phyloP scores from a whole-genome alignment of 2,797 vertebrate genomes.

The Semotilus atromaculatus region DNA sequence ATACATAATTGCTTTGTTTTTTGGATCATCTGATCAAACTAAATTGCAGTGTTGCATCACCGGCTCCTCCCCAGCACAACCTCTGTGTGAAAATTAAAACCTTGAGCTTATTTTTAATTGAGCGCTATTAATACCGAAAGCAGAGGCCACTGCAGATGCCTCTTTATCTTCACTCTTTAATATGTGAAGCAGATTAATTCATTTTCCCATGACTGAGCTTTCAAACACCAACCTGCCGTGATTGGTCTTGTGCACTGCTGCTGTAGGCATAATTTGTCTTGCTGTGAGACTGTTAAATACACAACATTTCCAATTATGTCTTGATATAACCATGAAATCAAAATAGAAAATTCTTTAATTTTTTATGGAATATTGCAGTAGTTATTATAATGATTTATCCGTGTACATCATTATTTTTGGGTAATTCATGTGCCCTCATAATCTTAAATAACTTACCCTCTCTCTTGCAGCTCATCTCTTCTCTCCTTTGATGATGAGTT shows the following conservation, averaged over 20 bases:
- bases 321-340: neutral
- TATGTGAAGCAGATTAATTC: slow-evolving; percentile 46
- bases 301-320: neutral
- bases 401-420: neutral
- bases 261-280: slow-evolving; percentile 11
- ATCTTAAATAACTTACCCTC: neutral
- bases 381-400: neutral
- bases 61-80: neutral
- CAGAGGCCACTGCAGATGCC: slow-evolving; percentile 1
- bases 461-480: neutral
- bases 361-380: neutral
- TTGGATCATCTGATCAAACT: slow-evolving; percentile 19
- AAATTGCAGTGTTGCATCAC: slow-evolving; percentile 41
- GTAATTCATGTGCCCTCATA: neutral
- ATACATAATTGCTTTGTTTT: slow-evolving; percentile 27
- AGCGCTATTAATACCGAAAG: slow-evolving; percentile 42
- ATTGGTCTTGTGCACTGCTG: slow-evolving; percentile 13
- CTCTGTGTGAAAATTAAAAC: slow-evolving; percentile 51
- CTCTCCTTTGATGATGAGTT: neutral
- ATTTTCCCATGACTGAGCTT: slow-evolving; percentile 45
- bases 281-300: slow-evolving; percentile 1
- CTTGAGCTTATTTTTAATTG: slow-evolving; percentile 45
- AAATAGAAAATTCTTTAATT: neutral
- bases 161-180: slow-evolving; percentile 47
- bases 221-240: neutral